Conservation (phyloP, 2,113 vertebrate genomes). For the Serinus canaria region DNA sequence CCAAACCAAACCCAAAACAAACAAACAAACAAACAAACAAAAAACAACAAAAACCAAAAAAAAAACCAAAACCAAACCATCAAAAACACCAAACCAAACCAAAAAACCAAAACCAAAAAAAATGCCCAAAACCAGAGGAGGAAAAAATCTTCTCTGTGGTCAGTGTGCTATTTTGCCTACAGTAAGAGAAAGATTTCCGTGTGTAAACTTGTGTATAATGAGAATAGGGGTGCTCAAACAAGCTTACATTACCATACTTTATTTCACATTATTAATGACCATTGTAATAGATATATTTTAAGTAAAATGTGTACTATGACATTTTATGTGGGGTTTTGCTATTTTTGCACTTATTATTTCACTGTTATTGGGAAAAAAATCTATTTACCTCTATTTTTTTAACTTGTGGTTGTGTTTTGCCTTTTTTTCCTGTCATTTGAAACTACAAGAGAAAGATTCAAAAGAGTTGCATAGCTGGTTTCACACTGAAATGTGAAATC, state of each 20-base stretch:
- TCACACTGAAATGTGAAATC: neutral
- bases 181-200: neutral
- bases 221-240: neutral
- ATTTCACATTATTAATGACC: neutral
- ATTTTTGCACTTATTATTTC: neutral
- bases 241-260: neutral
- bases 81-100: neutral
- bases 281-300: neutral
- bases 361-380: neutral
- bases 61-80: neutral
- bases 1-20: neutral
- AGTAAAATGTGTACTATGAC: neutral
- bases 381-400: neutral
- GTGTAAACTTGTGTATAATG: neutral
- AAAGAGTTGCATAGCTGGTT: neutral
- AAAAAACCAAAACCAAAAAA: neutral
- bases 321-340: neutral
- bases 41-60: too few species aligned
- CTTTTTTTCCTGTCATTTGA: neutral
- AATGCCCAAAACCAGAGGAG: neutral
- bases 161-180: neutral
- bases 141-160: neutral
- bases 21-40: too few species aligned
- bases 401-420: neutral
- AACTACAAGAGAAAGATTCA: neutral